These are phyloP conservation scores for Cyprinodon diabolis DNA, from an alignment of 2,797 vertebrate species.

Conservation along the genomic window DNA sequence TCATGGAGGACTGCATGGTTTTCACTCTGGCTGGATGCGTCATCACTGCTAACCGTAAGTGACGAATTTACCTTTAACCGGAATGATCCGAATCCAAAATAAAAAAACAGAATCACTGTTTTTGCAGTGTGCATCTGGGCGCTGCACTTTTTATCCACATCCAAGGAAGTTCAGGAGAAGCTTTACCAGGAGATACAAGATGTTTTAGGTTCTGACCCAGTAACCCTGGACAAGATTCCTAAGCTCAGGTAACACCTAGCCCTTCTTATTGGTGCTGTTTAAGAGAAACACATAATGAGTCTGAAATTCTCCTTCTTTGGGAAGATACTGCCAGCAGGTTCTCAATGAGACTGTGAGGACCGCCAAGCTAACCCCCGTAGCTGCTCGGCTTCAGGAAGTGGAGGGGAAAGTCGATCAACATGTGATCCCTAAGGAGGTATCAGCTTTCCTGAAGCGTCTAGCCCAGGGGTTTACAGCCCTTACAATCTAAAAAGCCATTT, in stretches of 20 bases:
- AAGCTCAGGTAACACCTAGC: constrained; percentile 85
- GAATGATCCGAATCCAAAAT: neutral
- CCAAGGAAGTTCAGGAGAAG: constrained; percentile 90
- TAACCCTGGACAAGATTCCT: constrained; percentile 90
- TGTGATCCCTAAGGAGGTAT: constrained; percentile 93
- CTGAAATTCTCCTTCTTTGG: constrained; percentile 14
- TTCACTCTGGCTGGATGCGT: constrained; percentile 92
- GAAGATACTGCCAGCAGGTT: constrained; percentile 93
- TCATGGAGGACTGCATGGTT: constrained; percentile 97
- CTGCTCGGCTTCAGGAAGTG: constrained; percentile 91
- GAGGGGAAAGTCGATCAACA: constrained; percentile 93
- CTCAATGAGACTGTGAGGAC: constrained; percentile 93
- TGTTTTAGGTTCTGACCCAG: constrained; percentile 86
- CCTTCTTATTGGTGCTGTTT: neutral
- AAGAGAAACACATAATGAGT: neutral
- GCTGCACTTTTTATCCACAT: constrained; percentile 90
- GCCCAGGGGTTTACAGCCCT: too few relatives aligned
- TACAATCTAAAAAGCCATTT: too few relatives aligned
- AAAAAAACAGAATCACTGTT: constrained; percentile 6
- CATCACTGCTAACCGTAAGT: constrained; percentile 95
- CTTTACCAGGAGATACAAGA: constrained; percentile 85
- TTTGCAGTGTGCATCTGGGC: constrained; percentile 94
- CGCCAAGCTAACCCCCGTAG: constrained; percentile 92
- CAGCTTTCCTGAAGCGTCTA: constrained; percentile 8
- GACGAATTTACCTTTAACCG: neutral